phyloP scores from a whole-genome alignment of 2,888 invertebrate genomes.

The Clepsis dumicolana region DNA sequence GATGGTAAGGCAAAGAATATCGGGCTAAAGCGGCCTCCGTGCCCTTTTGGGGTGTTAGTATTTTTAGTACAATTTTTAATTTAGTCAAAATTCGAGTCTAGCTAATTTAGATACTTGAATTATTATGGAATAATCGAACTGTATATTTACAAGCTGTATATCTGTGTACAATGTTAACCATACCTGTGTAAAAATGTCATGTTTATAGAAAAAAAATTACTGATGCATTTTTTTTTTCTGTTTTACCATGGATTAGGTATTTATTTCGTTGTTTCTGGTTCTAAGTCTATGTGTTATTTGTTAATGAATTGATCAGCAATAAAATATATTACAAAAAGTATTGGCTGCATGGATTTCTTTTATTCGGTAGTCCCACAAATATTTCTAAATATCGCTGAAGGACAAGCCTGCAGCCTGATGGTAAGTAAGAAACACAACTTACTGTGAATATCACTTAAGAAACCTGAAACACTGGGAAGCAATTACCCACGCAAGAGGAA shows the following conservation, averaged over 20 bases:
- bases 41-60: conserved; percentile 63
- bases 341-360: conserved; percentile 66
- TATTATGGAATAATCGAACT: conserved; percentile 55
- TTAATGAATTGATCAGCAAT: conserved; percentile 81
- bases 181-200: conserved; percentile 54
- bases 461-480: no score
- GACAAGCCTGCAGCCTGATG: no score
- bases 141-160: conserved; percentile 72
- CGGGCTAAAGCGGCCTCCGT: conserved; percentile 54
- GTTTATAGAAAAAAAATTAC: conserved; percentile 57
- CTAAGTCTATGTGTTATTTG: conserved; percentile 83
- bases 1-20: neutral
- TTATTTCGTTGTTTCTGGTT: conserved; percentile 84
- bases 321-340: conserved; percentile 76
- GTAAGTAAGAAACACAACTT: no score
- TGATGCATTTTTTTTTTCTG: conserved; percentile 68
- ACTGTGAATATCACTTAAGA: no score
- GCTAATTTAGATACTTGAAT: conserved; percentile 62
- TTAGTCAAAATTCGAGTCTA: conserved; percentile 75
- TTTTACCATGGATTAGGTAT: conserved; percentile 81
- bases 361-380: conserved; percentile 45
- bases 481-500: no score
- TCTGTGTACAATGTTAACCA: conserved; percentile 54
- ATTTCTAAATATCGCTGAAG: no score
- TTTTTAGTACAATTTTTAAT: conserved; percentile 79